Evolutionary conservation across 2,888 invertebrate genomes (phyloP).

Genomic region (Sympetrum striolatum): DNA sequence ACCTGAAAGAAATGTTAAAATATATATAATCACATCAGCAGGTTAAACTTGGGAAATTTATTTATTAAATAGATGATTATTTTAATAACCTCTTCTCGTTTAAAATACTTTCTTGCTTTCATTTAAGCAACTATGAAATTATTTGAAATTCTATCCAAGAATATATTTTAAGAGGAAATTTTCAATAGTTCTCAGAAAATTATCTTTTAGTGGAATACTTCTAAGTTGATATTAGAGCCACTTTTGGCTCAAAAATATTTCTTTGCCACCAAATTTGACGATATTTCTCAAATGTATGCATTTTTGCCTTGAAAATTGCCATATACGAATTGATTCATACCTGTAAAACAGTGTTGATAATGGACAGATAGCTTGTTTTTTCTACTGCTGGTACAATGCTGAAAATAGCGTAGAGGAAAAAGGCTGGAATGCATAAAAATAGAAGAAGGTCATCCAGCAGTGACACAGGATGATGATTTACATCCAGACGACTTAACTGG

Average conservation of each 20-base stretch:
- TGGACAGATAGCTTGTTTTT: slow-evolving; percentile 62
- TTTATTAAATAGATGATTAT: not conserved
- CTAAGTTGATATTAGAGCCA: no score
- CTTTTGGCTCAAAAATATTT: no score
- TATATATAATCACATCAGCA: not conserved
- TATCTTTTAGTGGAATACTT: no score
- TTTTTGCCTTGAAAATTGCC: no score
- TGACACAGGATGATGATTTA: slow-evolving; percentile 70
- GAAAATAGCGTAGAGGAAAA: slow-evolving; percentile 73
- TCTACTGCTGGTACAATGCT: slow-evolving; percentile 71
- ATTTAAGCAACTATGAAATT: no score
- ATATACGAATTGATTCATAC: slow-evolving; percentile 56
- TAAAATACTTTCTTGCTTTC: no score
- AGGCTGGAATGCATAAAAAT: slow-evolving; percentile 75
- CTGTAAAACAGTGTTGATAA: slow-evolving; percentile 65
- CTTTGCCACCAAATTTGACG: no score
- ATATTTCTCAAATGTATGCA: no score
- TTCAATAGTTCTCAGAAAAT: no score
- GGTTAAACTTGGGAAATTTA: not conserved
- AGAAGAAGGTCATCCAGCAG: slow-evolving; percentile 73
- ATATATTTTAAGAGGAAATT: no score
- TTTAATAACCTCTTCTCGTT: no score
- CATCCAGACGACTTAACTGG: slow-evolving; percentile 70
- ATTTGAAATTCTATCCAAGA: no score
- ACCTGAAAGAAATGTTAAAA: slow-evolving; percentile 60